Base-by-base conservation (phyloP, 2,888 invertebrate species). In the Lithophane socia region DNA sequence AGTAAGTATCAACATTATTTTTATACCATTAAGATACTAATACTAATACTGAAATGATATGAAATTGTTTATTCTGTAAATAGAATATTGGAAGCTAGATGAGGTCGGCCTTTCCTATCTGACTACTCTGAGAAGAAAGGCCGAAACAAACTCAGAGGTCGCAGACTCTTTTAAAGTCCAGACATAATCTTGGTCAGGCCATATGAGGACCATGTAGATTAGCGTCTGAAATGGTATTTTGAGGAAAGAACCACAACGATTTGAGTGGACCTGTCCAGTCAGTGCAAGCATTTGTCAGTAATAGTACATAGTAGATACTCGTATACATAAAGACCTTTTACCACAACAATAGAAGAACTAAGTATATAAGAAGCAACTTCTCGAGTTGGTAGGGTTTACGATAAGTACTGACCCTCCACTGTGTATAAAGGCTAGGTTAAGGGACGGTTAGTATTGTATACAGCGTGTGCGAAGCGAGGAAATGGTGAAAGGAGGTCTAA, bases 401-500 rank as follows among this genome's bases (percentile, higher is more conserved):
- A 80, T 84, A 84, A 85, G 87, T 77, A 77, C 70, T 75, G 85
- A 79, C 85, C 82, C 71, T 79, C 81, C 24, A 37, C 64, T 58
- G 44, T 58, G 47, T 73, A 54, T 86, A 84, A 81, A 77, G 67
- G 65, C 72, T 63, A 61, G 65, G 58, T 24, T 60, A 70, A 58
- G 12, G 56, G 63, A 60, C 47, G 58, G 37, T 47, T 74, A 64
- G 56, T 42, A 67, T 73, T 60, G 67, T 73, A 70, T n/a, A 64
- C 37, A 73, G 49, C 9, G 47, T 74, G 24, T 60, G 56, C 37
- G 12, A 52, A 68, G 49, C 49, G 67, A 29, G 49, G 13, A 76
- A 63, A 60, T 67, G n/a, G 18, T 65, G 60, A 65, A 60, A 71
- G 10, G 21, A 83, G 37, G 13, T 52, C 49, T 21, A 49, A 64